A percentile compares a stretch with the other conserved stretches of the same genome.
Conservation (phyloP, 2,888 invertebrate species). For the Clostera curtula region DNA sequence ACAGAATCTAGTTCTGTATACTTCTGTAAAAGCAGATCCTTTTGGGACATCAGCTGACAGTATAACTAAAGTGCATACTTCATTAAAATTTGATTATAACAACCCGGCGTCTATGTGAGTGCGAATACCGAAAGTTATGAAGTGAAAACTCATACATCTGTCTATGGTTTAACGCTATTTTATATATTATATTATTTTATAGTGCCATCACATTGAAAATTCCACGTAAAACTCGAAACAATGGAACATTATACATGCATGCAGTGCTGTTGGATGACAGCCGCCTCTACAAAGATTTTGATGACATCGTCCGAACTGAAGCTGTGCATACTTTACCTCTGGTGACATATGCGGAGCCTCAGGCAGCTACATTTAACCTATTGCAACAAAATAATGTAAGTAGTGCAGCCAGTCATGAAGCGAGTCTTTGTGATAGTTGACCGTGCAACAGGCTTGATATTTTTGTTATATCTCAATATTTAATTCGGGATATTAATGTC, state of each 20-base stretch:
- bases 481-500: too few relatives aligned
- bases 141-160: too few relatives aligned
- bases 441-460: neutral
- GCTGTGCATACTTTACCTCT: constrained; percentile 79
- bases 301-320: constrained; percentile 74
- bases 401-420: constrained; percentile 1
- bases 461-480: too few relatives aligned
- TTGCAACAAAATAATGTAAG: constrained; percentile 69
- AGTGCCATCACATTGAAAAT: constrained; percentile 81
- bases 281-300: constrained; percentile 68
- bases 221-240: constrained; percentile 83
- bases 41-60: constrained; percentile 53
- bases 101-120: constrained; percentile 55
- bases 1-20: constrained; percentile 81
- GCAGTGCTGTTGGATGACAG: constrained; percentile 76
- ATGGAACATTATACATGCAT: constrained; percentile 90
- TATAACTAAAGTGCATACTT: constrained; percentile 75
- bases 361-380: constrained; percentile 83
- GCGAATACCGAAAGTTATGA: neutral
- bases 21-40: constrained; percentile 77
- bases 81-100: constrained; percentile 79
- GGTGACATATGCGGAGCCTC: constrained; percentile 84
- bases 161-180: too few relatives aligned
- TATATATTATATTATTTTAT: constrained; percentile 15
- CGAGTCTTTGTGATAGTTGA: neutral